These are phyloP conservation scores for Synergus laeviventris DNA, from an alignment of 2,888 invertebrate genomes.

Conservation along the genomic window DNA sequence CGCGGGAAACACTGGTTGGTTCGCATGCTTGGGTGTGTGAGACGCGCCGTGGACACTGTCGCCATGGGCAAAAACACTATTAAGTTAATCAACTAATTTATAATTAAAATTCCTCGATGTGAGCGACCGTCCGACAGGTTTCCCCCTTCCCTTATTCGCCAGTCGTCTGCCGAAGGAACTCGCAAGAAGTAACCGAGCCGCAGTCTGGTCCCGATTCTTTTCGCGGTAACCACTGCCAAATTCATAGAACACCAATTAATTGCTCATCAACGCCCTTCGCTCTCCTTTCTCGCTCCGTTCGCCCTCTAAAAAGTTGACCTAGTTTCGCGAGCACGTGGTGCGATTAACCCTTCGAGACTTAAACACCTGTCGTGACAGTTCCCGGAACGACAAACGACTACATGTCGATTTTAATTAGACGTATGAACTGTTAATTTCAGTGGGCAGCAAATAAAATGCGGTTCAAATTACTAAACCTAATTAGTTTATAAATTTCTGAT, in stretches of 20 bases:
- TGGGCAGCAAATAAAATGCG: background rate
- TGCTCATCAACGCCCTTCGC: constrained; percentile 61
- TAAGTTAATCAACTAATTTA: constrained; percentile 77
- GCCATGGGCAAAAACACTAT: constrained; percentile 74
- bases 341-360: constrained; percentile 8
- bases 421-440: background rate
- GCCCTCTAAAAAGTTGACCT: constrained; percentile 63
- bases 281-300: constrained; percentile 41
- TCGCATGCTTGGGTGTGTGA: constrained; percentile 51
- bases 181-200: constrained; percentile 64
- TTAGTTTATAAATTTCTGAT: too few species aligned
- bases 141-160: constrained; percentile 49
- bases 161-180: constrained; percentile 45
- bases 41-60: constrained; percentile 65
- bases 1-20: constrained; percentile 50
- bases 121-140: constrained; percentile 58
- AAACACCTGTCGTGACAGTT: constrained; percentile 29
- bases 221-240: constrained; percentile 72
- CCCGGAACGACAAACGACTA: background rate
- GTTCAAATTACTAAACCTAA: background rate
- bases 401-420: background rate
- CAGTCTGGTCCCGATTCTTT: constrained; percentile 66
- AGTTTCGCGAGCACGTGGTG: constrained; percentile 56
- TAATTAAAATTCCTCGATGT: constrained; percentile 75
- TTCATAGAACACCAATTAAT: constrained; percentile 76